Evolutionary conservation across 2,113 vertebrate species (phyloP).

Genomic region (Empidonax traillii): DNA sequence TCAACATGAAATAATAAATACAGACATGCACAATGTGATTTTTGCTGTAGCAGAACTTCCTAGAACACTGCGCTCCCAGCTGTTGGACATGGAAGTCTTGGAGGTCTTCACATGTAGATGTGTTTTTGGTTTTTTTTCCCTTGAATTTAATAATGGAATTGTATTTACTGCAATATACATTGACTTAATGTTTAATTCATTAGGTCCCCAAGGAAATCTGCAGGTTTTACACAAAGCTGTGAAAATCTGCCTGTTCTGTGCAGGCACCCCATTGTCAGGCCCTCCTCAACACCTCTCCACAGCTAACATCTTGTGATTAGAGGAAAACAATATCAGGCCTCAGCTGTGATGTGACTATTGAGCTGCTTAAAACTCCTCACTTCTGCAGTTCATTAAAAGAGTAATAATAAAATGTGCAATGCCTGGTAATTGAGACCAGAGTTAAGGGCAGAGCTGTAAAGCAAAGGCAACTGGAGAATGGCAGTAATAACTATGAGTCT

Average conservation of each 20-base stretch:
- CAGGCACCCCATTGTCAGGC: not conserved
- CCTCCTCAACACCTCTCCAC: not conserved
- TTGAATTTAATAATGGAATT: slow-evolving; percentile 25
- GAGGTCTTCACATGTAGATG: not conserved
- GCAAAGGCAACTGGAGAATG: not conserved
- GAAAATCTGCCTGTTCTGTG: not conserved
- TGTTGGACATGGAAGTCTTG: not conserved
- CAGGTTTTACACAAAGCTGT: not conserved
- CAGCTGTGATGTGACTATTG: not conserved
- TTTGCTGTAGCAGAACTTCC: not conserved
- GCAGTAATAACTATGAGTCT: not conserved
- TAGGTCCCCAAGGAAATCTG: slow-evolving; percentile 4
- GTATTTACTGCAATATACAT: not conserved
- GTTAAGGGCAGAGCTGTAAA: not conserved
- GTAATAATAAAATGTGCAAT: not conserved
- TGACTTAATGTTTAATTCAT: slow-evolving; percentile 36
- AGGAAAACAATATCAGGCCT: not conserved
- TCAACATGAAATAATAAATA: not conserved
- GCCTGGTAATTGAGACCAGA: not conserved
- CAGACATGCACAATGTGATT: not conserved
- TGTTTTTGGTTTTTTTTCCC: not conserved
- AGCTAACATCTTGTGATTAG: not conserved
- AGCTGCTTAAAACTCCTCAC: not conserved
- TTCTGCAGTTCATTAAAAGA: not conserved
- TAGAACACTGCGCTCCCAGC: not conserved